Evolutionary conservation across 2,113 vertebrate species (phyloP).

Genomic region (Leucopsar rothschildi): DNA sequence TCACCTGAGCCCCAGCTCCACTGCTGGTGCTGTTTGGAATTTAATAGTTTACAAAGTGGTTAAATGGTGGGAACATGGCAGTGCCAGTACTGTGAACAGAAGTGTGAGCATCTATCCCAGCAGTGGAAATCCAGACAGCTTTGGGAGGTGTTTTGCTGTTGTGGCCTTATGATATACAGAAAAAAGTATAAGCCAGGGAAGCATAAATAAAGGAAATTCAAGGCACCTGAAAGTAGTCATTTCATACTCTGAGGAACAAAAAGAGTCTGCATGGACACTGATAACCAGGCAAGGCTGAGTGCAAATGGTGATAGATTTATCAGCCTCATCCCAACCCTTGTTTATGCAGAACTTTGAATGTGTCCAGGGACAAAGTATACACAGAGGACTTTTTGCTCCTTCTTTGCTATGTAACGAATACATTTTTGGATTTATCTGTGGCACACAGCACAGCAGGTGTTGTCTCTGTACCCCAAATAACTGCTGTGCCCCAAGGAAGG

Average conservation of each 20-base stretch:
- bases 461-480: neutral
- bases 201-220: fast-evolving
- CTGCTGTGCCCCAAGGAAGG: neutral
- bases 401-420: neutral
- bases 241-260: neutral
- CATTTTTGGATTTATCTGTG: neutral
- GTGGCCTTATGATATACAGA: neutral
- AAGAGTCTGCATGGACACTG: neutral
- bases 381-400: too few relatives aligned
- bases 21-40: neutral
- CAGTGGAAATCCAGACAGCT: neutral
- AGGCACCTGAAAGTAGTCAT: fast-evolving
- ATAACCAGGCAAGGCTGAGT: neutral
- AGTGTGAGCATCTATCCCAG: too few relatives aligned
- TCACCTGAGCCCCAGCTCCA: neutral
- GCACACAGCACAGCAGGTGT: neutral
- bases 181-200: neutral
- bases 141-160: neutral
- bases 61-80: fast-evolving
- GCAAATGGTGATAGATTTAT: neutral
- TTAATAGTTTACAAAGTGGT: fast-evolving
- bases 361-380: neutral
- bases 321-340: neutral
- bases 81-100: fast-evolving
- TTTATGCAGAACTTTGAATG: neutral